phyloP scores from a whole-genome alignment of 2,888 invertebrate species.

The Heliconius erato region DNA sequence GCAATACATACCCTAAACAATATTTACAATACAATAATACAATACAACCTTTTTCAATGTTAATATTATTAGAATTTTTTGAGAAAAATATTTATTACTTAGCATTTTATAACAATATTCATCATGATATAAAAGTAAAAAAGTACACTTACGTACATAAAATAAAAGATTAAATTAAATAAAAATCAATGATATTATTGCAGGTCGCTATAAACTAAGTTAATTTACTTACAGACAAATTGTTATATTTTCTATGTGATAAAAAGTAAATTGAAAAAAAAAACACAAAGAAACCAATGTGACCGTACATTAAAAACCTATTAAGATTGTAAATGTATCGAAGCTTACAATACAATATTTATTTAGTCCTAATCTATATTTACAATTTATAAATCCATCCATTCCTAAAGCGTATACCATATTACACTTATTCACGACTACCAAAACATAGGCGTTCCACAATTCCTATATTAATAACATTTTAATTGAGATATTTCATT shows the following conservation, averaged over 20 bases:
- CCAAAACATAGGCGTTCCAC: background rate
- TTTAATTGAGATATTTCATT: background rate
- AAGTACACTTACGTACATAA: constrained; percentile 6
- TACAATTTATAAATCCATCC: constrained; percentile 47
- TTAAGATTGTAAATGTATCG: constrained; percentile 2
- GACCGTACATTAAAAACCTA: background rate
- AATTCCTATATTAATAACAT: background rate
- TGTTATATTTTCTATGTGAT: background rate
- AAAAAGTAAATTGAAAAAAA: constrained; percentile 1
- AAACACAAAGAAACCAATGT: background rate
- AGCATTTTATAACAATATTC: background rate
- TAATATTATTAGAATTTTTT: background rate
- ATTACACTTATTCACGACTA: constrained; percentile 22
- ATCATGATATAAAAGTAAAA: constrained; percentile 17
- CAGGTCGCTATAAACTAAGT: background rate
- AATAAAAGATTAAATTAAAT: background rate
- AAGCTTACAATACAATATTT: constrained; percentile 13
- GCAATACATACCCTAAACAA: constrained; percentile 1
- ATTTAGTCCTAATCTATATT: constrained; percentile 34
- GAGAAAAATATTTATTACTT: background rate
- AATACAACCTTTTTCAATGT: background rate
- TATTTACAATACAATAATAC: constrained; percentile 32
- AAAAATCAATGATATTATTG: constrained; percentile 16
- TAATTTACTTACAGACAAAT: background rate
- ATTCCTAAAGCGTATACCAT: constrained; percentile 73